Evolutionary conservation across 2,113 vertebrate genomes (phyloP).

Genomic region (Athene noctua): DNA sequence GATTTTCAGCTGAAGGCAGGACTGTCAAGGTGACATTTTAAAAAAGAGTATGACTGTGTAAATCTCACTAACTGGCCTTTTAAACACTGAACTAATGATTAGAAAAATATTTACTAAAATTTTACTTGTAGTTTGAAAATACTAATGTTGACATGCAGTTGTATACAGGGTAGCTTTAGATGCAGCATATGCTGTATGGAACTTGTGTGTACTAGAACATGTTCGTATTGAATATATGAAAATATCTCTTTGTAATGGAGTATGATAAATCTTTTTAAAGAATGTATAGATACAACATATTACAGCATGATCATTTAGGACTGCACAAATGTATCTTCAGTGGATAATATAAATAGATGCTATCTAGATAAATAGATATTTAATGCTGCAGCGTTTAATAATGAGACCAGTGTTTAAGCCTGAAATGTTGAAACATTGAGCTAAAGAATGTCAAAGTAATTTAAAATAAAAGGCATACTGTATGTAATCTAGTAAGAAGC

Average conservation of each 20-base stretch:
- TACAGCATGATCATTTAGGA: not conserved
- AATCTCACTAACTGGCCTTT: not conserved
- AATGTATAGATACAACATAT: not conserved
- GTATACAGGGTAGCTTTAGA: not conserved
- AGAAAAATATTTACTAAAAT: not conserved
- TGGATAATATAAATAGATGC: not conserved
- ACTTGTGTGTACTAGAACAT: not conserved
- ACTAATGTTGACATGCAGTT: not conserved
- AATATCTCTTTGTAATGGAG: not conserved
- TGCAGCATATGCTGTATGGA: accelerated
- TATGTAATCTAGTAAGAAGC: not conserved
- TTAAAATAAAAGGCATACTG: not conserved
- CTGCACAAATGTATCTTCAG: not conserved
- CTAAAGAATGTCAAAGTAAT: not conserved
- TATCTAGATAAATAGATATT: not conserved
- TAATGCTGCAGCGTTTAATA: not conserved
- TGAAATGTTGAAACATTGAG: not conserved
- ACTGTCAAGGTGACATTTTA: not conserved
- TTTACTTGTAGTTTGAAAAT: not conserved
- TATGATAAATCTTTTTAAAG: not conserved
- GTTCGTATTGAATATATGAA: not conserved
- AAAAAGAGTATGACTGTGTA: not conserved
- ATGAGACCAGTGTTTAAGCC: not conserved
- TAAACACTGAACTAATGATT: not conserved
- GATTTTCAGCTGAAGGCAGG: not conserved